A percentile compares a stretch with the other conserved stretches of the same genome.
Evolutionary conservation across 2,797 vertebrate genomes (phyloP).

Genomic region (Nasua narica): DNA sequence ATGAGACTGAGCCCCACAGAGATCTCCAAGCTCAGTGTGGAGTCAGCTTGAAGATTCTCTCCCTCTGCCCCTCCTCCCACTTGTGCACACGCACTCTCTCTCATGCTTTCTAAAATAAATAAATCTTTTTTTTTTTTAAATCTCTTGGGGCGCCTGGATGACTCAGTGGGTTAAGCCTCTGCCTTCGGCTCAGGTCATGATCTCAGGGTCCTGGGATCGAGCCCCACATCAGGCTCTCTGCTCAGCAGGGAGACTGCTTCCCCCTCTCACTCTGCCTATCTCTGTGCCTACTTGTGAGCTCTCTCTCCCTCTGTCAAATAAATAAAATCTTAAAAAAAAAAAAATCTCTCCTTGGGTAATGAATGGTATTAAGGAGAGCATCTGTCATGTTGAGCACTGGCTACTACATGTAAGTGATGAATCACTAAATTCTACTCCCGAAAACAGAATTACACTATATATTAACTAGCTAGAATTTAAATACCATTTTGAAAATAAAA

Average conservation of each 20-base stretch:
- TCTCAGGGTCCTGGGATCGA: too few species aligned
- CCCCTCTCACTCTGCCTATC: too few species aligned
- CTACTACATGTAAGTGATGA: background rate
- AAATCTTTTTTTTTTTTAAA: background rate
- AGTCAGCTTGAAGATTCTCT: background rate
- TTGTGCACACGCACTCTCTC: background rate
- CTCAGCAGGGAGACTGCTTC: too few species aligned
- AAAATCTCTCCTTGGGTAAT: background rate
- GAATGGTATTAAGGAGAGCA: background rate
- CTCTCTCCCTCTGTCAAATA: too few species aligned
- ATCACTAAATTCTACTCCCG: background rate
- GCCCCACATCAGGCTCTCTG: too few species aligned
- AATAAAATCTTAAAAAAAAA: too few species aligned
- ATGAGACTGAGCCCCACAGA: background rate
- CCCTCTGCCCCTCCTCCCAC: background rate
- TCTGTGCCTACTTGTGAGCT: too few species aligned
- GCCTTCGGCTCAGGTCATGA: too few species aligned
- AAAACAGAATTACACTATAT: background rate
- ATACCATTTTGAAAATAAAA: background rate
- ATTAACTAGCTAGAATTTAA: background rate
- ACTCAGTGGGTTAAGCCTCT: too few species aligned
- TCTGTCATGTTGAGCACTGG: background rate
- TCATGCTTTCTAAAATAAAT: background rate
- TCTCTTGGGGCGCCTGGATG: too few species aligned
- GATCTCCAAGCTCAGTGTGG: background rate